Percentiles rank a stretch among this genome's conserved stretches.
Conservation (phyloP, 2,888 invertebrate species). For the Crepidodera aurea region DNA sequence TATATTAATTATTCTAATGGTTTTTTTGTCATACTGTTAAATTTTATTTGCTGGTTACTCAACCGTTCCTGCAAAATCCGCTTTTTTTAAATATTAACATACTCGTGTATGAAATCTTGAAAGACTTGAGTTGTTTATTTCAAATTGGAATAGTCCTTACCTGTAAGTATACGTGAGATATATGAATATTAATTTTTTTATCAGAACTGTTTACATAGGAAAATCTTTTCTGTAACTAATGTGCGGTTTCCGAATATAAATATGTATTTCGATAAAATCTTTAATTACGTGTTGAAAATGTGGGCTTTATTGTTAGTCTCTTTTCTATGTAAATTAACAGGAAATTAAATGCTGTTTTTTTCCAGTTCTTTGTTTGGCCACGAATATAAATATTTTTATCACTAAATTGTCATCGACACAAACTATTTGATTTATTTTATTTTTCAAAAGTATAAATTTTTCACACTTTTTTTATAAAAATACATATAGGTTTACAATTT, state of each 20-base stretch:
- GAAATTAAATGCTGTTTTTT: constrained; percentile 19
- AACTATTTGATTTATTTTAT: neutral
- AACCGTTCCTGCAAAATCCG: too few species aligned
- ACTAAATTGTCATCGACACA: neutral
- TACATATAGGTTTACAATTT: too few species aligned
- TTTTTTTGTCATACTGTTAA: too few species aligned
- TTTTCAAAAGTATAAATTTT: neutral
- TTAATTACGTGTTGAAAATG: constrained; percentile 26
- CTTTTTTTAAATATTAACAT: too few species aligned
- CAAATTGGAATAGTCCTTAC: neutral
- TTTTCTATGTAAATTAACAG: constrained; percentile 22
- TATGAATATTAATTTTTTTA: constrained; percentile 7
- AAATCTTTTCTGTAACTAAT: constrained; percentile 19
- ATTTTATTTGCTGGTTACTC: too few species aligned
- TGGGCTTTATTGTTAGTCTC: constrained; percentile 4
- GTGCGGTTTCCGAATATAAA: constrained; percentile 28
- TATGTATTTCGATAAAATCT: constrained; percentile 23
- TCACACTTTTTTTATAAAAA: too few species aligned
- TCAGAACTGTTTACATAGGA: constrained; percentile 27
- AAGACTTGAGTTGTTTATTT: too few species aligned
- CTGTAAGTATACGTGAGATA: neutral
- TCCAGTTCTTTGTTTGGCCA: constrained; percentile 1
- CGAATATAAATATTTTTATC: neutral
- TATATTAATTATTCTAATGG: too few species aligned
- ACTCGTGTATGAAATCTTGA: too few species aligned